A percentile compares a stretch with the other conserved stretches of the same genome.
These are phyloP conservation scores for Brachyhypopomus gauderio DNA, from an alignment of 2,113 vertebrate genomes.

Conservation along the genomic window DNA sequence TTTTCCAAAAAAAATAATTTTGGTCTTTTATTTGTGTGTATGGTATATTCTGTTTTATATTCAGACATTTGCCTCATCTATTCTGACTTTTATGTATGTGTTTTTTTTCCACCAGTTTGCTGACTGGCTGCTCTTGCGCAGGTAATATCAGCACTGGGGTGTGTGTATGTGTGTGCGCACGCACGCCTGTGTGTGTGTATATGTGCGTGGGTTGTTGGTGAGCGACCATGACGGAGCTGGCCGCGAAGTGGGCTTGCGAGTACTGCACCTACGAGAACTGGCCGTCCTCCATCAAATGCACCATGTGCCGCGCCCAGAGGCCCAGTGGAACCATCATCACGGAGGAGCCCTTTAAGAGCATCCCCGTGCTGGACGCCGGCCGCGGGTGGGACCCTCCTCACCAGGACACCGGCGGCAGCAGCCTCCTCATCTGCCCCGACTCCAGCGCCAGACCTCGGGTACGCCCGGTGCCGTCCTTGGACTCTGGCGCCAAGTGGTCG, in stretches of 20 bases:
- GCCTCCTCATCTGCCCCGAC: conserved; percentile 94
- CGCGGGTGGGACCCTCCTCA: conserved; percentile 74
- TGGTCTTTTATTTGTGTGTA: no score
- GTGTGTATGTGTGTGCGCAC: neutral
- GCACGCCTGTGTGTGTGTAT: neutral
- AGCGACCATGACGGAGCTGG: conserved; percentile 91
- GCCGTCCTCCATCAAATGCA: conserved; percentile 98
- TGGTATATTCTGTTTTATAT: no score
- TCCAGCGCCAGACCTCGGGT: conserved; percentile 93
- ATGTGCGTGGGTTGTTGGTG: conserved; percentile 29
- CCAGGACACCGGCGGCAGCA: conserved; percentile 85
- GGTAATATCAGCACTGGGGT: conserved; percentile 1
- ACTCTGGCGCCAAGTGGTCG: conserved; percentile 92
- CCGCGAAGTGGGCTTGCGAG: conserved; percentile 96
- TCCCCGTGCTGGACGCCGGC: conserved; percentile 72
- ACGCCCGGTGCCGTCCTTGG: conserved; percentile 77
- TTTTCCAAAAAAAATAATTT: no score
- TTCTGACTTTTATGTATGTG: conserved; percentile 7
- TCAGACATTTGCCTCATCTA: no score
- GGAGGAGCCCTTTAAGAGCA: conserved; percentile 93
- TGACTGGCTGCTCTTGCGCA: neutral
- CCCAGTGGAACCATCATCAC: conserved; percentile 93
- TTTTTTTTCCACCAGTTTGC: conserved; percentile 27
- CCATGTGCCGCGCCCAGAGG: conserved; percentile 96
- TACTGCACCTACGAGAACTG: conserved; percentile 99